These are phyloP conservation scores for Daphoenositta chrysoptera DNA, from an alignment of 2,113 vertebrate genomes.

Conservation along the genomic window DNA sequence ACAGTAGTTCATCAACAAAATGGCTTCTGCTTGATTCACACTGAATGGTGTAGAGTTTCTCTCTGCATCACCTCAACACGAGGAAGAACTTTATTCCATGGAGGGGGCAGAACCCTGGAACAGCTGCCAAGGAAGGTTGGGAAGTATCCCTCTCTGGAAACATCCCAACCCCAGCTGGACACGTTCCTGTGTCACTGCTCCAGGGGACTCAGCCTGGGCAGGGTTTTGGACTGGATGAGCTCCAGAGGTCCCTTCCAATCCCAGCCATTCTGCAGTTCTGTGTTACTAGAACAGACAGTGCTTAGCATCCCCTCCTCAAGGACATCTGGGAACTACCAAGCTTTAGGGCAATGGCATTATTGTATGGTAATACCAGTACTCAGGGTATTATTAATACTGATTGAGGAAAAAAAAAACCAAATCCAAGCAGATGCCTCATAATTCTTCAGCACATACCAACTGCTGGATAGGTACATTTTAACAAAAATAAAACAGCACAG, in stretches of 20 bases:
- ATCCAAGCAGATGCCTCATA: neutral
- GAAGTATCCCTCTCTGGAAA: neutral
- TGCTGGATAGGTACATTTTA: neutral
- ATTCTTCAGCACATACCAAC: neutral
- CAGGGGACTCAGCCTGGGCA: no score
- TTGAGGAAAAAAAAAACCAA: neutral
- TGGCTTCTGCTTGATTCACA: no score
- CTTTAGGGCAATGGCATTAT: neutral
- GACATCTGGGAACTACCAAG: neutral
- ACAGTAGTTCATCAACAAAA: no score
- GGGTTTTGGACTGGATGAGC: fast-evolving
- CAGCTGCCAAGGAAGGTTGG: neutral
- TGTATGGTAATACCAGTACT: neutral
- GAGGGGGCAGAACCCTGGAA: neutral
- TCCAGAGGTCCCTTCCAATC: neutral
- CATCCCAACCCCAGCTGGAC: no score
- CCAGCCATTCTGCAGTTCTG: neutral
- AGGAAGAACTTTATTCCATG: neutral
- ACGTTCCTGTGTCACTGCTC: neutral
- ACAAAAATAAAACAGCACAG: neutral
- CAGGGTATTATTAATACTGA: neutral
- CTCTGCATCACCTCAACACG: no score
- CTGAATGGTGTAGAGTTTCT: no score
- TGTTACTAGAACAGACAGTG: neutral
- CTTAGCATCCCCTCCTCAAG: neutral